Base-by-base conservation (phyloP, 2,888 invertebrate species). In the Alentia gelatinosa region DNA sequence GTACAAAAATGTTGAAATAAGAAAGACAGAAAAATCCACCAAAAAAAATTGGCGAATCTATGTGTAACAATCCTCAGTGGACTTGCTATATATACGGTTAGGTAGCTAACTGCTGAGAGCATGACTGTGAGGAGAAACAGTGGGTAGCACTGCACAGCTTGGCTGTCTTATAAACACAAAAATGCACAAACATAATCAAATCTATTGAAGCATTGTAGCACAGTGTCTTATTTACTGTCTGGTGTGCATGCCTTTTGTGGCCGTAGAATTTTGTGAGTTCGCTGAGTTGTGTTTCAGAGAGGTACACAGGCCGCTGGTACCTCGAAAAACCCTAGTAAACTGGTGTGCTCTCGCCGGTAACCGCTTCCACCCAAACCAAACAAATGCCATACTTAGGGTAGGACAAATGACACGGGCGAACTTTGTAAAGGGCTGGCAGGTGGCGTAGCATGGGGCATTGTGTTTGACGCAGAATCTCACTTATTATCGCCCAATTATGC, bases 41-140 rank as follows among this genome's bases (percentile, higher is more conserved):
- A 83, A 83, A n/a, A 83, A 83, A 83, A 83, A 40, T 35, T 19
- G 23, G 23, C 30, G 86, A 47, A 47, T 86, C 86, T 86, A n/a
- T 86, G 86, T 86, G 39, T 30, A 39, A 79, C 35, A 47, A 26
- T 47, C 86, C 86, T 86, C 86, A 86, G 86, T 86, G 86, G 86
- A 86, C 50, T 86, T 86, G 86, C 86, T 86, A 86, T 86, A 86
- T 86, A 35, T 86, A 42, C 30, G 86, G 86, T 86, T 86, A 86
- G 86, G 86, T 86, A 86, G 86, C 86, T 86, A 86, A 86, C 86
- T 86, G 86, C 86, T 86, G 86, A 86, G 86, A 86, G 86, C 86
- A 50, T 86, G 86, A 86, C 86, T 86, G 86, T 86, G 86, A 86
- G 47, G 40, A 30, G 19, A 26, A 86, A 47, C 86, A 86, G 86